Evolutionary conservation across 2,113 vertebrate species (phyloP).

Genomic region (Oriolus oriolus): DNA sequence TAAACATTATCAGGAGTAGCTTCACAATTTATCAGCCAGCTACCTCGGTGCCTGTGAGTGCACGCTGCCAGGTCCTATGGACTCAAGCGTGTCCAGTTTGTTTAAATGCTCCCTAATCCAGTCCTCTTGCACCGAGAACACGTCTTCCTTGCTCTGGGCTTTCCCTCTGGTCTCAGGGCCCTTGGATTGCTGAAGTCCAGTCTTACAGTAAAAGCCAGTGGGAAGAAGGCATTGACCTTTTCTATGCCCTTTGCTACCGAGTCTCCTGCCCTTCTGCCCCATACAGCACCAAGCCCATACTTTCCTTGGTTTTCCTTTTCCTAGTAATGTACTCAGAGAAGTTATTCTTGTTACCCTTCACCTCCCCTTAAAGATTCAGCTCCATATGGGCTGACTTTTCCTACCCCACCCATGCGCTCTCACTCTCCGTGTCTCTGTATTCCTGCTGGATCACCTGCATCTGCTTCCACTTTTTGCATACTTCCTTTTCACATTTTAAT

Average conservation of each 20-base stretch:
- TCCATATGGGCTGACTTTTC: neutral
- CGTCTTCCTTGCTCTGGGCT: neutral
- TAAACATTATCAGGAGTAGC: neutral
- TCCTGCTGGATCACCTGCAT: neutral
- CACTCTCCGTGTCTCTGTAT: neutral
- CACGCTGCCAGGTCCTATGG: neutral
- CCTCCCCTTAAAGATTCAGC: neutral
- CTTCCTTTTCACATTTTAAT: neutral
- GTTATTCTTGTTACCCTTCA: neutral
- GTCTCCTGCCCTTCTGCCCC: neutral
- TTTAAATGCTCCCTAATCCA: neutral
- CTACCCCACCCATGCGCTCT: neutral
- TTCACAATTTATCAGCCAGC: neutral
- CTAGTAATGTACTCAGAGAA: neutral
- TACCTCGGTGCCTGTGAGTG: neutral
- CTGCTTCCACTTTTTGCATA: neutral
- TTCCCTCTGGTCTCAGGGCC: neutral
- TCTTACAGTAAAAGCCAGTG: neutral
- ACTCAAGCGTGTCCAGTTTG: neutral
- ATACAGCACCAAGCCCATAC: neutral
- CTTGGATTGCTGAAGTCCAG: neutral
- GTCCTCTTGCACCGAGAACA: neutral
- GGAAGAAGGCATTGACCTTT: neutral
- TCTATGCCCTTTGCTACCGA: neutral
- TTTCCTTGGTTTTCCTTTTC: neutral